Percentiles rank a stretch among this genome's conserved stretches.
phyloP scores from a whole-genome alignment of 1,140 invertebrate species.

The Plodia interpunctella region DNA sequence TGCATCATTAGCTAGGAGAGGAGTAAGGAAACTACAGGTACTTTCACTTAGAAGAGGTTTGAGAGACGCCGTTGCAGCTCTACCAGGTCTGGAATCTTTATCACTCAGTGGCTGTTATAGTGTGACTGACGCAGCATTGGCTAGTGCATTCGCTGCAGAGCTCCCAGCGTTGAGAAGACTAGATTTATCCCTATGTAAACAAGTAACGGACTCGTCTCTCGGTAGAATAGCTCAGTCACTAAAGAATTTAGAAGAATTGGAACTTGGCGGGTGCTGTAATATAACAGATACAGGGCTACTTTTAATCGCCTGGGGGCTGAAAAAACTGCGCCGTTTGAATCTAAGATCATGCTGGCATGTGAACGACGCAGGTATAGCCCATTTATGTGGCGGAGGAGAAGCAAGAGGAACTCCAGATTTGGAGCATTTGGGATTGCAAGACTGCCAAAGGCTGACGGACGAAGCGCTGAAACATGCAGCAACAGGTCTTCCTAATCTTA shows the following conservation, averaged over 20 bases:
- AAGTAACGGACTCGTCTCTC: slow-evolving; percentile 92
- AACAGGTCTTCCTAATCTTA: slow-evolving; percentile 85
- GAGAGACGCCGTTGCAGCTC: slow-evolving; percentile 89
- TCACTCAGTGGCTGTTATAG: slow-evolving; percentile 96
- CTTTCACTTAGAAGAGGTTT: slow-evolving; percentile 90
- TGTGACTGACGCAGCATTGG: slow-evolving; percentile 88
- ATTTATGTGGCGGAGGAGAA: slow-evolving; percentile 87
- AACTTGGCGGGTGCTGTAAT: slow-evolving; percentile 93
- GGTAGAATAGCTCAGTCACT: slow-evolving; percentile 89
- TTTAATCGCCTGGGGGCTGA: slow-evolving; percentile 90
- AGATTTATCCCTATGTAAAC: slow-evolving; percentile 95
- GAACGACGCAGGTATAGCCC: slow-evolving; percentile 91
- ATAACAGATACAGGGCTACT: slow-evolving; percentile 92
- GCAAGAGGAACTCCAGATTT: slow-evolving; percentile 84
- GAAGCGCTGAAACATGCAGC: slow-evolving; percentile 91
- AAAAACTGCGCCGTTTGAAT: slow-evolving; percentile 89
- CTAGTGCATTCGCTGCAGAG: slow-evolving; percentile 87
- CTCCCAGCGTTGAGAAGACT: slow-evolving; percentile 86
- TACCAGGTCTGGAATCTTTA: slow-evolving; percentile 91
- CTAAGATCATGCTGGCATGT: slow-evolving; percentile 94
- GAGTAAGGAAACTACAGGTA: slow-evolving; percentile 93
- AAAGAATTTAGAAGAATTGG: slow-evolving; percentile 91
- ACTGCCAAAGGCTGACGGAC: slow-evolving; percentile 95
- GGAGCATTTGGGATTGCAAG: slow-evolving; percentile 92
- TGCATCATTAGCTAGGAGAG: slow-evolving; percentile 89